phyloP scores from a whole-genome alignment of 1,140 invertebrate species.

The Schmidtea mediterranea region DNA sequence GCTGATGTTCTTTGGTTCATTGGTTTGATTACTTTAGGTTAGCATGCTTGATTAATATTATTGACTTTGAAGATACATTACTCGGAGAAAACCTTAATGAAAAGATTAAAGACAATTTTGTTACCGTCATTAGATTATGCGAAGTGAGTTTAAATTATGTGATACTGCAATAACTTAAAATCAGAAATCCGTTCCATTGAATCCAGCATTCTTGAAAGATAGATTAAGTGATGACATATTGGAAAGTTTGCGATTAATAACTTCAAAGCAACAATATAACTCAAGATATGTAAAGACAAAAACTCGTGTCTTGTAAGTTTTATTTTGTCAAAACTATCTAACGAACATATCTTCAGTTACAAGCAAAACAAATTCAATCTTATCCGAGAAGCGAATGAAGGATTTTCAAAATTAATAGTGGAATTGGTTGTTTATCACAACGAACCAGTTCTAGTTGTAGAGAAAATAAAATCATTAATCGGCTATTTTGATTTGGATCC shows the following conservation, averaged over 20 bases:
- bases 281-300: slow-evolving; percentile 91
- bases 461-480: slow-evolving; percentile 20
- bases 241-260: slow-evolving; percentile 64
- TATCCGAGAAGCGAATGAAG: slow-evolving; percentile 90
- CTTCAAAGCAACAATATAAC: slow-evolving; percentile 57
- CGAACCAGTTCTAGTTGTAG: not conserved
- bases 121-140: not conserved
- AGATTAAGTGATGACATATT: slow-evolving; percentile 67
- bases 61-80: not conserved
- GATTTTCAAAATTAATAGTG: slow-evolving; percentile 83
- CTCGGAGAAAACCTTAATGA: not conserved
- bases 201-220: slow-evolving; percentile 47
- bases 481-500: slow-evolving; percentile 96
- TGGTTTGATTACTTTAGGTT: not conserved
- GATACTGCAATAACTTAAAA: not conserved
- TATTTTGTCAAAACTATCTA: not conserved
- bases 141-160: not conserved
- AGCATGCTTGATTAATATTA: not conserved
- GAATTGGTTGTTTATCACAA: slow-evolving; percentile 34
- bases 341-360: slow-evolving; percentile 40
- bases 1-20: not conserved
- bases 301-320: slow-evolving; percentile 78
- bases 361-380: slow-evolving; percentile 97
- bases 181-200: not conserved
- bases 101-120: not conserved